Evolutionary conservation across 2,113 vertebrate genomes (phyloP), one percentile per base, ranked within the genome.

Genomic region (Chrysemys picta): DNA sequence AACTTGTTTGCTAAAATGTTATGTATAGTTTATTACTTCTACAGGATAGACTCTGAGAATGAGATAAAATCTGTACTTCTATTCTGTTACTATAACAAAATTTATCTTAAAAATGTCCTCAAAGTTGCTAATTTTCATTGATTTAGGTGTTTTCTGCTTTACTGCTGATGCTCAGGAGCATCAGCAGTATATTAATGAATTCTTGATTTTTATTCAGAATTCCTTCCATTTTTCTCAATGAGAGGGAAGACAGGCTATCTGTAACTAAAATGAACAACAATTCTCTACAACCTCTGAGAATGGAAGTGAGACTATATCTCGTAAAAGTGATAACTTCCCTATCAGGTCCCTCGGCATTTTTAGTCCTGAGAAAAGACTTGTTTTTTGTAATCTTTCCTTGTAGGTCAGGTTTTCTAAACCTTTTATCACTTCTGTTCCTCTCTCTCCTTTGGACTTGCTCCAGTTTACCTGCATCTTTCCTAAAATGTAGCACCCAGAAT

Each of bases 281-380:
- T 97, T 92, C 94, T 95, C 95, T 1, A 92, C 93, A 96, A 94
- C 96, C 95, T 95, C 94, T 97, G 94, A 94, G 75, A 90, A 92
- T 96, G 93, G 93, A 97, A 97, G 95, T 0, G 16, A 97, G 85
- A 93, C 92, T 96, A 87, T 93, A 92, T 87, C 93, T 95, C 93
- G 96, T 97, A 91, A 95, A 97, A 96, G 95, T 95, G 96, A 95
- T 90, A 94, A 85, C 96, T 92, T 96, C 95, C 93, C 96, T 65
- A 19, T 69, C 35, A 69, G 65, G 14, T n/a, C 35, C 8, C 14
- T 50, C 14, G 13, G 50, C 50, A 50, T 50, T 50, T 50, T 50
- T 50, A 50, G 50, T 50, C 50, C 50, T 50, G 49, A 50, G 49
- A 50, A 50, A 14, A 50, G 50, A 50, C 50, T 50, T 50, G 14